These are phyloP conservation scores for Heliconius aoede DNA, from an alignment of 2,888 invertebrate genomes.

Conservation along the genomic window DNA sequence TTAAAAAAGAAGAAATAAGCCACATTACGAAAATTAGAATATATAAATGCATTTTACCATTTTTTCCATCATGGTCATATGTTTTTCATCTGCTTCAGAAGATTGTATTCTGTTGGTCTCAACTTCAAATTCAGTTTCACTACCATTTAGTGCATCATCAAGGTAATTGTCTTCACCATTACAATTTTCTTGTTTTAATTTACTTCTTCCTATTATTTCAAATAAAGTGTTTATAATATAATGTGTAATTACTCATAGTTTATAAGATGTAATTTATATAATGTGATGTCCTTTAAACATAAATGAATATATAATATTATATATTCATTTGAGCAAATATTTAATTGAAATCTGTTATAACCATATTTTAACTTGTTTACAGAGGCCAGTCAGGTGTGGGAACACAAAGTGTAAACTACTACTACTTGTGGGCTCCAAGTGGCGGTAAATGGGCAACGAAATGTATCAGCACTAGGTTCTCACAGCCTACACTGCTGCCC, in stretches of 20 bases:
- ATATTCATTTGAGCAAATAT: too few species aligned
- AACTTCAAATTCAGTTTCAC: slow-evolving; percentile 52
- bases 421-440: too few species aligned
- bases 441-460: too few species aligned
- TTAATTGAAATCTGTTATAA: too few species aligned
- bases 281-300: too few species aligned
- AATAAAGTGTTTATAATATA: slow-evolving; percentile 11
- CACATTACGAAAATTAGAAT: not conserved
- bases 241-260: not conserved
- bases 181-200: slow-evolving; percentile 61
- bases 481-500: too few species aligned
- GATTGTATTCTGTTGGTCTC: slow-evolving; percentile 51
- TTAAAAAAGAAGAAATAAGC: not conserved
- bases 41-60: slow-evolving; percentile 56
- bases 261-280: not conserved
- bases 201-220: slow-evolving; percentile 60
- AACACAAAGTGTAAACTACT: too few species aligned
- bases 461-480: too few species aligned
- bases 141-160: slow-evolving; percentile 55
- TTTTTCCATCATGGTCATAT: slow-evolving; percentile 69
- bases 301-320: too few species aligned
- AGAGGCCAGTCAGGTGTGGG: too few species aligned
- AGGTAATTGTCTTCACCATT: slow-evolving; percentile 61
- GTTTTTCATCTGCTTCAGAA: slow-evolving; percentile 63
- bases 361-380: too few species aligned